phyloP scores from a whole-genome alignment of 2,888 invertebrate species.

The Teleiodes luculella region DNA sequence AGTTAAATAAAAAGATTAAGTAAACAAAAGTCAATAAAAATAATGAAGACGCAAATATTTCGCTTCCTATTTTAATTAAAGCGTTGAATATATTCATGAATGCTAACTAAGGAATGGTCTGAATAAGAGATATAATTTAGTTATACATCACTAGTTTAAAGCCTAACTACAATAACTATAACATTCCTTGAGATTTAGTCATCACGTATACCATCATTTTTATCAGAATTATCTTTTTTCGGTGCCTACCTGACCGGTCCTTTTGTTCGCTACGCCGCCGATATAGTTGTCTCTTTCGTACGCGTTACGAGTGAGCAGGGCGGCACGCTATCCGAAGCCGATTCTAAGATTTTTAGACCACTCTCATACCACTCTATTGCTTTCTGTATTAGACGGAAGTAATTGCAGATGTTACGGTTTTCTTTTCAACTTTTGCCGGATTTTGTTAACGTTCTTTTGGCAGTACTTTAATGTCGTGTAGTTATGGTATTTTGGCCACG shows the following conservation, averaged over 20 bases:
- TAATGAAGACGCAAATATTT: background rate
- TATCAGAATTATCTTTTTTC: conserved; percentile 34
- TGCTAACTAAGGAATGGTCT: background rate
- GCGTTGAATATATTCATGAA: background rate
- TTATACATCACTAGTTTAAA: too few relatives aligned
- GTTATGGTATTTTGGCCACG: background rate
- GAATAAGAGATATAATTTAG: background rate
- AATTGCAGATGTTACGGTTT: conserved; percentile 10
- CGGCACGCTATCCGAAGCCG: conserved; percentile 26
- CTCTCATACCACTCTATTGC: conserved; percentile 14
- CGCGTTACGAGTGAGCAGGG: conserved; percentile 22
- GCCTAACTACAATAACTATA: too few relatives aligned
- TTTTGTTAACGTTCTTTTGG: background rate
- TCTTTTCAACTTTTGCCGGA: background rate
- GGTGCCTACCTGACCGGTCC: conserved; percentile 46
- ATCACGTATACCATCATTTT: conserved; percentile 17
- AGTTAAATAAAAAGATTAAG: background rate
- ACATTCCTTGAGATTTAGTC: conserved; percentile 17
- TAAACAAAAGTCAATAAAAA: background rate
- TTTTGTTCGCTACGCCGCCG: conserved; percentile 36
- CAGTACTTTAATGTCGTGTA: background rate
- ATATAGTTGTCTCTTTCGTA: conserved; percentile 31
- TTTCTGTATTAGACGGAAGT: conserved; percentile 1
- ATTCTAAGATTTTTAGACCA: conserved; percentile 33
- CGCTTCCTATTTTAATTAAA: background rate